Percentiles rank a stretch among this genome's conserved stretches.
phyloP scores from a whole-genome alignment of 2,797 vertebrate species.

The Ctenopoma kingsleyae region DNA sequence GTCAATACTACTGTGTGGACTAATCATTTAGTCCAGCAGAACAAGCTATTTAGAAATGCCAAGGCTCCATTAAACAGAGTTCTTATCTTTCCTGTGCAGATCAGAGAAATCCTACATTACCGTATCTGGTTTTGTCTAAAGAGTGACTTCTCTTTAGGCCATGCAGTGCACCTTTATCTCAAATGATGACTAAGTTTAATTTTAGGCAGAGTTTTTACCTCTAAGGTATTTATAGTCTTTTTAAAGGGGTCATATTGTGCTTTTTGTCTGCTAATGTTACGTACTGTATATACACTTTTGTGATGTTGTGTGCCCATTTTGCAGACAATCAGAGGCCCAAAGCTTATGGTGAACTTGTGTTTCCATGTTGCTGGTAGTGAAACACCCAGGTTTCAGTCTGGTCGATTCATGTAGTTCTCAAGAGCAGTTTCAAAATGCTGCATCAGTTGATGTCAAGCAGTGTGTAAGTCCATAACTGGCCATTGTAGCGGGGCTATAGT shows the following conservation, averaged over 20 bases:
- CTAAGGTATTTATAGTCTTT: not conserved
- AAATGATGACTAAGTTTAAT: not conserved
- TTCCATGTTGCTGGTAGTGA: no score
- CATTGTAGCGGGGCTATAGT: no score
- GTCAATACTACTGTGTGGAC: constrained; percentile 42
- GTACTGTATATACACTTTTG: no score
- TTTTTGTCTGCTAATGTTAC: not conserved
- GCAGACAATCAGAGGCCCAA: no score
- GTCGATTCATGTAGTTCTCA: no score
- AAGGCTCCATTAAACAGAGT: constrained; percentile 33
- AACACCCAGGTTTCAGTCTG: no score
- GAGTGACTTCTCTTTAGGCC: constrained; percentile 16
- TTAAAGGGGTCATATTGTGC: not conserved
- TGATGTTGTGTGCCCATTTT: no score
- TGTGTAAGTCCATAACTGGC: no score
- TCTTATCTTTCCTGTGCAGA: constrained; percentile 62
- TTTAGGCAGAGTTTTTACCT: not conserved
- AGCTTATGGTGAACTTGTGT: no score
- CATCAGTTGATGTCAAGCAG: no score
- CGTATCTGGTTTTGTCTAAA: constrained; percentile 33
- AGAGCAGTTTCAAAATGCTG: no score
- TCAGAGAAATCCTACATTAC: constrained; percentile 39
- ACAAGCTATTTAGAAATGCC: constrained; percentile 50
- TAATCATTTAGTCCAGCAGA: constrained; percentile 52
- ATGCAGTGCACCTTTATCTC: constrained; percentile 1